These are phyloP conservation scores for Sylvia borin DNA, from an alignment of 2,797 vertebrate species.

Conservation along the genomic window DNA sequence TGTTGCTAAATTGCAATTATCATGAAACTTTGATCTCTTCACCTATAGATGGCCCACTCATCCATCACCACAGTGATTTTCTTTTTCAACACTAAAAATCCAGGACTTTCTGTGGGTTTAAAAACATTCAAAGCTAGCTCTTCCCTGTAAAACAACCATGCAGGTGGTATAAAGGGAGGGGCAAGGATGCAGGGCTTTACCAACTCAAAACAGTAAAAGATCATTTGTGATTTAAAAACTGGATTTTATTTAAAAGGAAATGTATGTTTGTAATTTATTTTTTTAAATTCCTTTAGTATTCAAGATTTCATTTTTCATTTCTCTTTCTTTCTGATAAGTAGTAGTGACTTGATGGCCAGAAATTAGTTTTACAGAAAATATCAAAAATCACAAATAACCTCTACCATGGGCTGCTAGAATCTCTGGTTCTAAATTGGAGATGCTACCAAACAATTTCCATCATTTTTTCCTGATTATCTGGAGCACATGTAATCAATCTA, in stretches of 20 bases:
- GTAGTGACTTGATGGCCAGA: not conserved
- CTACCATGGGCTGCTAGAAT: not conserved
- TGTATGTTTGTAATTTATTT: not conserved
- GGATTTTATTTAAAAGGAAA: not conserved
- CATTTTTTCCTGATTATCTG: not conserved
- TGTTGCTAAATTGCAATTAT: conserved; percentile 48
- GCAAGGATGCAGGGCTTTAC: not conserved
- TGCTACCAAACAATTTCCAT: not conserved
- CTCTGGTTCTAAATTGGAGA: not conserved
- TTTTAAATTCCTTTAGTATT: not conserved
- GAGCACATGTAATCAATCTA: not conserved
- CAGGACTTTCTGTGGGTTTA: not conserved
- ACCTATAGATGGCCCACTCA: conserved; percentile 27
- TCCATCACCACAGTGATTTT: not conserved
- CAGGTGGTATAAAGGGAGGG: not conserved
- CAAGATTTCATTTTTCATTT: not conserved
- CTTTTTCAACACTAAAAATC: not conserved
- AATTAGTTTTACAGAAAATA: not conserved
- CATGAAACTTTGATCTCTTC: conserved; percentile 24
- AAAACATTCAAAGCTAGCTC: not conserved
- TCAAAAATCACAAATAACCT: not conserved
- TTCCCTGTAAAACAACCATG: not conserved
- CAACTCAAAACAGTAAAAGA: not conserved
- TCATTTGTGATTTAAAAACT: not conserved
- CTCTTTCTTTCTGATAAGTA: not conserved